Evolutionary conservation across 2,113 vertebrate species (phyloP).

Genomic region (Jaculus jaculus): DNA sequence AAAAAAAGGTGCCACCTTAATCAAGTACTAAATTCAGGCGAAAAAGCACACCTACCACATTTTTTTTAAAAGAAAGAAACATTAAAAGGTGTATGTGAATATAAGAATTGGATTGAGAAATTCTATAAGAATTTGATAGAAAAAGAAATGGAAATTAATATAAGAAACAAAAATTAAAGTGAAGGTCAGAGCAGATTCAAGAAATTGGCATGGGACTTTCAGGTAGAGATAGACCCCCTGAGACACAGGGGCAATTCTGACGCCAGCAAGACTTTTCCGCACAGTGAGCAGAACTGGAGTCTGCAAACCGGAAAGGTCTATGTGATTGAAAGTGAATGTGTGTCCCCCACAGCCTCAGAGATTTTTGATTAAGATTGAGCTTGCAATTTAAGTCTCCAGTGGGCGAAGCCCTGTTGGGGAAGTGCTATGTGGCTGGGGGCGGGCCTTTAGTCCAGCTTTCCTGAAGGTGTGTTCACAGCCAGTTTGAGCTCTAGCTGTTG

Average conservation of each 20-base stretch:
- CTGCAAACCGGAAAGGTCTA: not conserved
- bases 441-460: no score
- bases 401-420: no score
- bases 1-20: not conserved
- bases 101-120: not conserved
- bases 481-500: no score
- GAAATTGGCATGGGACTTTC: accelerated
- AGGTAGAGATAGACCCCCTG: accelerated
- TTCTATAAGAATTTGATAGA: not conserved
- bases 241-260: not conserved
- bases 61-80: not conserved
- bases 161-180: not conserved
- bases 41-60: not conserved
- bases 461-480: no score
- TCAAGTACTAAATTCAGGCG: not conserved
- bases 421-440: no score
- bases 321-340: no score
- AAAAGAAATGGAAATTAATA: not conserved
- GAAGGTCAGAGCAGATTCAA: not conserved
- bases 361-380: no score
- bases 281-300: accelerated
- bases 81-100: not conserved
- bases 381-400: no score
- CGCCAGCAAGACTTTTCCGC: not conserved
- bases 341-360: no score